Conservation (phyloP, 2,888 invertebrate genomes). For the Drosophila pseudotalamancana region DNA sequence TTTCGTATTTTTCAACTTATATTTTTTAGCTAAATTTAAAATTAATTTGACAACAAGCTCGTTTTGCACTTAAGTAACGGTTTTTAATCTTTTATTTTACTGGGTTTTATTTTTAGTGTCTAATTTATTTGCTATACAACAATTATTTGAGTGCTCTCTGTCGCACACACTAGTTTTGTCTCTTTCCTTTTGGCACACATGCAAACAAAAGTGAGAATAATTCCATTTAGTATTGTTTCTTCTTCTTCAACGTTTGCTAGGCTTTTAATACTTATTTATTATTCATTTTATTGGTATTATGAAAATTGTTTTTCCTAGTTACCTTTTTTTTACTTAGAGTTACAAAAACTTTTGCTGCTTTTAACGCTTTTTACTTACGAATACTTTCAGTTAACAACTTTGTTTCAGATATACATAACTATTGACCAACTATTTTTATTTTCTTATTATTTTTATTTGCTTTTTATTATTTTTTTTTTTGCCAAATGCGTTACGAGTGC, state of each 20-base stretch:
- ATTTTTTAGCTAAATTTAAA: slow-evolving; percentile 55
- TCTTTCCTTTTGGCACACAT: slow-evolving; percentile 22
- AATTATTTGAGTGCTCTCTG: slow-evolving; percentile 23
- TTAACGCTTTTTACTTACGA: slow-evolving; percentile 63
- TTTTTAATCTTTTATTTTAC: slow-evolving; percentile 17
- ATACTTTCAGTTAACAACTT: slow-evolving; percentile 75
- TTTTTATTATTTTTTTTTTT: neutral
- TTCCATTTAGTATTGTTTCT: slow-evolving; percentile 19
- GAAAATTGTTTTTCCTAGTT: slow-evolving; percentile 46
- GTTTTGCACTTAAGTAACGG: slow-evolving; percentile 80
- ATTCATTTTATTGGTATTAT: slow-evolving; percentile 34
- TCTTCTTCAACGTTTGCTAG: slow-evolving; percentile 1
- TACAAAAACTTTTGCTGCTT: slow-evolving; percentile 53
- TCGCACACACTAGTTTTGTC: neutral
- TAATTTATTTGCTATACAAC: slow-evolving; percentile 53
- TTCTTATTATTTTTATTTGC: neutral
- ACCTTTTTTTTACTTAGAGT: slow-evolving; percentile 39
- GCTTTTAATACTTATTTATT: slow-evolving; percentile 5
- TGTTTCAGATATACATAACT: slow-evolving; percentile 57
- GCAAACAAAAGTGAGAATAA: slow-evolving; percentile 49
- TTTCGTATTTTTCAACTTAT: slow-evolving; percentile 34
- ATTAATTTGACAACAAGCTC: slow-evolving; percentile 79
- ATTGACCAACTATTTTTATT: slow-evolving; percentile 51
- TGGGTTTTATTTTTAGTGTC: slow-evolving; percentile 19
- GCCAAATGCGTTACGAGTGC: slow-evolving; percentile 35